Evolutionary conservation across 2,113 vertebrate genomes (phyloP), one percentile per base, ranked within the genome.

Genomic region (Otocyon megalotis): DNA sequence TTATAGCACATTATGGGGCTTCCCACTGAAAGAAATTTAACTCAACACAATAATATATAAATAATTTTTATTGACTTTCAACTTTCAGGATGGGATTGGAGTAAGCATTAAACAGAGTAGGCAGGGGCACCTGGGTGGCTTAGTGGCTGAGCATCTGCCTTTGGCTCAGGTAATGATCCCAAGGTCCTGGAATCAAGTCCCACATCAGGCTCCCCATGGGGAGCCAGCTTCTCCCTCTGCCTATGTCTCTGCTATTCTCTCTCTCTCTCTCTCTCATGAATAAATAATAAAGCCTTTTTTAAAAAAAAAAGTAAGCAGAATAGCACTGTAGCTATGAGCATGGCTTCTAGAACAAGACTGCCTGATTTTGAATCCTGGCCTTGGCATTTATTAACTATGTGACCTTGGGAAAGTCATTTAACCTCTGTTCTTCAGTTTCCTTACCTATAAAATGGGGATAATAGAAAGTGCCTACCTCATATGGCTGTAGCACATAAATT

Each of bases 41-140:
- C 81, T 81, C 69, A 54, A 72, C 24, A 82, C 17, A 92, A 69
- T 62, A 85, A 81, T 67, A 53, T 67, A 53, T 43, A 87, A 95
- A 53, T 84, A 79, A n/a, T 91, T 83, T 87, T 87, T 67, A 95
- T 24, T 88, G 90, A 74, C n/a, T 87, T 67, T 69, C 56, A 84
- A n/a, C 37, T 88, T 91, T 87, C 58, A 95, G 74, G 62, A 11
- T 83, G 43, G 6, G 14, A 62, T 54, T 69, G 43, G 30, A 58
- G 56, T 53, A 58, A 91, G 10, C 7, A n/a, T 62, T 71, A 54
- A 67, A 86, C 15, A 81, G 72, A 35, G 20, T 14, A n/a, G 71
- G 67, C 43, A 77, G 60, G 43, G 43, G 43, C 43, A 43, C 43
- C 43, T 43, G 43, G 43, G 43, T 43, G 43, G 43, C 43, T 1